Base-by-base conservation (phyloP, 2,797 vertebrate species). In the Loriculus beryllinus region DNA sequence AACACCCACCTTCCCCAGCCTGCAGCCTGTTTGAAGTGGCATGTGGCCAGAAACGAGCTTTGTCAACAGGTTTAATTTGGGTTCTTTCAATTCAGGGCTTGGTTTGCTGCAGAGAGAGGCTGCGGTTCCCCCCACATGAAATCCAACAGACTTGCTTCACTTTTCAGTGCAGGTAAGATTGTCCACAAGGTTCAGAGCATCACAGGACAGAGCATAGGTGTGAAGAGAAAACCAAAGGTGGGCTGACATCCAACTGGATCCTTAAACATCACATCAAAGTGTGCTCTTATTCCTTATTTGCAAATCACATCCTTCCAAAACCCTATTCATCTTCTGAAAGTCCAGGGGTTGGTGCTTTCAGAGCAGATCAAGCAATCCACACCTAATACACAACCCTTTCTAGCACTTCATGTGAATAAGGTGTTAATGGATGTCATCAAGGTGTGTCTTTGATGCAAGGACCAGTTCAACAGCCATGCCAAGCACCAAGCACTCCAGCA, bases 1-100 rank as follows among this genome's bases (percentile, higher is more conserved):
- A 94, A 95, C 92, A 69, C 96, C 97, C 97, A 96, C 96, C 95
- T 84, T 95, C 82, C 91, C 86, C 95, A 94, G 96, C 96, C 95
- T 88, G 82, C 86, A 93, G 96, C 95, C 81, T 97, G 95, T 97
- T 98, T 97, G 94, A 82, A 93, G 89, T 98, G 98, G 98, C 97
- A 28, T 22, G 12, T 25, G 65, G 97, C 97, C 98, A 98, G 96
- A 65, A 92, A 52, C 37, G 86, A 95, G 74, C 74, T 95, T 95
- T 95, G 95, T 96, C 97, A 97, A 95, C 87, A 95, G 92, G 54
- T 72, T 93, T 95, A 89, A 91, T 96, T 96, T 95, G 94, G 89
- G 78, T 85, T 86, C 85, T 95, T 88, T 90, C 74, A 43, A 96
- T 94, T 95, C 94, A 67, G 75, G 75, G 48, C 71, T 94, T 51